Conservation (phyloP, 1,140 invertebrate species). For the Caenorhabditis inopinata region DNA sequence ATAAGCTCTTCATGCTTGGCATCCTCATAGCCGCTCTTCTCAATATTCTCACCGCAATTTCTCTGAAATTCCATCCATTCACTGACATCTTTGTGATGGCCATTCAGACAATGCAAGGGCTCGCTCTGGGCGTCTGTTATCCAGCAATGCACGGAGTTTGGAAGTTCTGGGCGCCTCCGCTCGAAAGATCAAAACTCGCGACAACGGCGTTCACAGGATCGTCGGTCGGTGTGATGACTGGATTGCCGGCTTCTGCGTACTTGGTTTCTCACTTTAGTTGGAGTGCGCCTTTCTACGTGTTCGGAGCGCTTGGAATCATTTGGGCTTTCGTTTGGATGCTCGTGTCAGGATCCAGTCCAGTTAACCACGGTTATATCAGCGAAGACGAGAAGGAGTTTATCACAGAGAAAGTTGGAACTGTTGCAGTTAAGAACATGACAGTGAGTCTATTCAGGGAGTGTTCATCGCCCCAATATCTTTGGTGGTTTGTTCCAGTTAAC, state of each 20-base stretch:
- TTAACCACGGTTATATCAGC: conserved; percentile 85
- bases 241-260: conserved; percentile 77
- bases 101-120: conserved; percentile 85
- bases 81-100: conserved; percentile 72
- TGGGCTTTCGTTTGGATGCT: conserved; percentile 87
- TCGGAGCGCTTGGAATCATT: conserved; percentile 74
- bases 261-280: conserved; percentile 73
- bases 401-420: conserved; percentile 83
- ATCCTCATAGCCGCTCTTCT: conserved; percentile 85
- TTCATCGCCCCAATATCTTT: not conserved
- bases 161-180: conserved; percentile 94
- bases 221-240: conserved; percentile 87
- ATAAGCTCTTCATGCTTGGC: conserved; percentile 88
- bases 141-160: conserved; percentile 97
- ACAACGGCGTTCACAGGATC: conserved; percentile 83
- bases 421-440: conserved; percentile 44
- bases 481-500: conserved; percentile 77
- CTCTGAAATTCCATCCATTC: conserved; percentile 78
- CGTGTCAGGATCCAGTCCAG: conserved; percentile 86
- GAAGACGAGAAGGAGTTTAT: conserved; percentile 88
- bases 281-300: conserved; percentile 93
- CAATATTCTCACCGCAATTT: conserved; percentile 86
- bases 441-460: not conserved
- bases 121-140: conserved; percentile 92
- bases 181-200: conserved; percentile 89